Evolutionary conservation across 1,140 invertebrate species (phyloP).

Genomic region (Diorhabda elongata): DNA sequence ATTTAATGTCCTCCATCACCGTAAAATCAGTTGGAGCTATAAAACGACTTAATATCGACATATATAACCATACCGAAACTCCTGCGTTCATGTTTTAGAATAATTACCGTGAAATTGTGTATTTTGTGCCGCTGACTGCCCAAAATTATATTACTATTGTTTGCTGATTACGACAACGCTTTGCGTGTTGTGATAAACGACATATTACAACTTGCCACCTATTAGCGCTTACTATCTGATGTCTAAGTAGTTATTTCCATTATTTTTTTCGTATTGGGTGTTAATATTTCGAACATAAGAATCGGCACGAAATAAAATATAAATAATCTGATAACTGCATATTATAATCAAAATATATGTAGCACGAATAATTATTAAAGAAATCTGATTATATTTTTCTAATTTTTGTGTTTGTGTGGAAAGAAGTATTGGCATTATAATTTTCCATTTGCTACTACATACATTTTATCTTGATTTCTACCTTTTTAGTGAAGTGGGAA

Average conservation of each 20-base stretch:
- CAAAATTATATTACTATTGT: neutral
- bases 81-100: constrained; percentile 24
- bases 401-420: too few relatives aligned
- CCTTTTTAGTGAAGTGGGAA: too few relatives aligned
- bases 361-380: too few relatives aligned
- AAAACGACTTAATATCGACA: constrained; percentile 27
- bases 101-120: constrained; percentile 20
- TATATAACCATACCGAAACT: constrained; percentile 4
- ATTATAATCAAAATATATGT: too few relatives aligned
- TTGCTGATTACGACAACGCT: neutral
- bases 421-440: too few relatives aligned
- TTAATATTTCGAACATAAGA: too few relatives aligned
- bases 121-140: constrained; percentile 1
- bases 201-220: neutral
- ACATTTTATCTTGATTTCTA: too few relatives aligned
- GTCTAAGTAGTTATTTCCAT: neutral
- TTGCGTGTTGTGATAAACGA: neutral
- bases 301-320: too few relatives aligned
- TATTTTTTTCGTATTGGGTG: too few relatives aligned
- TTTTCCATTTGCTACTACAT: too few relatives aligned
- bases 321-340: too few relatives aligned
- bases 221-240: neutral
- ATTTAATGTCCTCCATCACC: constrained; percentile 29
- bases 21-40: constrained; percentile 27
- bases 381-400: too few relatives aligned